phyloP scores from a whole-genome alignment of 2,888 invertebrate genomes.

The Lutraria lutraria region DNA sequence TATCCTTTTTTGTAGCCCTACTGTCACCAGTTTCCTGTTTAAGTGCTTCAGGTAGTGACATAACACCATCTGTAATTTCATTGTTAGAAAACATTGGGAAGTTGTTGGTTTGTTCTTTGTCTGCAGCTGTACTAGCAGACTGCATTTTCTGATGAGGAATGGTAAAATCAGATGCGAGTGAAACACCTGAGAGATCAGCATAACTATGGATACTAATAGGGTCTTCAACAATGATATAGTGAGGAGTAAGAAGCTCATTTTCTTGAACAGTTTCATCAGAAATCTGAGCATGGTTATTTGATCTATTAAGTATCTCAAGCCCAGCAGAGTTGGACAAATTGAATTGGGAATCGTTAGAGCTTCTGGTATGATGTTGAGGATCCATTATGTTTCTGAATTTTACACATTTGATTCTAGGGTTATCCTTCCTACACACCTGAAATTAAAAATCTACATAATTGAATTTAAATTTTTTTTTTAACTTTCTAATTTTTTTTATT shows the following conservation, averaged over 20 bases:
- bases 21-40: background rate
- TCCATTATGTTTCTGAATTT: background rate
- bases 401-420: background rate
- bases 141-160: background rate
- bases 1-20: constrained; percentile 21
- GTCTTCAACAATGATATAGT: constrained; percentile 49
- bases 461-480: background rate
- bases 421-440: background rate
- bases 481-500: no score
- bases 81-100: background rate
- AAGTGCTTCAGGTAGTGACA: background rate
- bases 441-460: background rate
- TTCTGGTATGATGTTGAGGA: background rate
- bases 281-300: background rate
- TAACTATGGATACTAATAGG: constrained; percentile 38
- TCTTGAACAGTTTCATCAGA: constrained; percentile 10
- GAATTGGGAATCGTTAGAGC: background rate
- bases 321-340: background rate
- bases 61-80: background rate
- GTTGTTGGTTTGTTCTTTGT: background rate
- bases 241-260: constrained; percentile 26
- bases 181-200: constrained; percentile 34
- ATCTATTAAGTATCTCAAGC: background rate
- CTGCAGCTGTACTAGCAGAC: background rate
- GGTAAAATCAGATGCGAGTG: background rate